Evolutionary conservation across 2,113 vertebrate genomes (phyloP), one percentile per base, ranked within the genome.

Genomic region (Oceanites oceanicus): DNA sequence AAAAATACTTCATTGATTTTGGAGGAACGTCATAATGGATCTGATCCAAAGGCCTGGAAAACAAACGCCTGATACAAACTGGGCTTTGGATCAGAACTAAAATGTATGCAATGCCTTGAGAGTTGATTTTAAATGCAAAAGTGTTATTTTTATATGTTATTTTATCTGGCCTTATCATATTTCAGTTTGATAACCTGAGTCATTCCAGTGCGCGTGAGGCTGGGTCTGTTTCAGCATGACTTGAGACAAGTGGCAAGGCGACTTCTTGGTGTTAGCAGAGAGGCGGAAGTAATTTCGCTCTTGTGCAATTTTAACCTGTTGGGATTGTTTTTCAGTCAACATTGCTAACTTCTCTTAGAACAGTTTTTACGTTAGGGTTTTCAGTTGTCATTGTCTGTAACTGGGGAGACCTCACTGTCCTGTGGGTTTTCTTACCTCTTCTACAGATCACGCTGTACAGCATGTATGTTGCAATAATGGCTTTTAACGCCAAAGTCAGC

Each of bases 391-490:
- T 5, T 42, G 56, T 26, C 6, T 13, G 9, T 25, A 12, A 19
- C 1, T 21, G 42, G 30, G 36, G n/a, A 50, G 49, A 1, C 23
- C 49, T 78, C 13, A 16, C 7, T 16, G 53, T 13, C 10, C 62
- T 36, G 56, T 68, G 34, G 8, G 63, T 45, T 77, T 56, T 44
- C 27, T 58, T 9, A 0, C 29, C n/a, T 18, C 11, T 25, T 23
- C 34, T 15, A 7, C 34, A 99, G 99, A 98, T 99, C 96, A 98
- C 99, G 0, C 89, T 99, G 87, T 99, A 99, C 81, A 99, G 99
- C 97, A 99, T 99, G 99, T 99, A 99, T 53, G 99, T 99, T 74
- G 99, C 99, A 47, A 97, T 99, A 89, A 99, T 99, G 99, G 99
- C 99, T 81, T 99, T 99, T 97, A 99, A 99, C 6, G 99, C 99